Evolutionary conservation across 1,140 invertebrate genomes (phyloP), one percentile per base, ranked within the genome.

Genomic region (Battus philenor): DNA sequence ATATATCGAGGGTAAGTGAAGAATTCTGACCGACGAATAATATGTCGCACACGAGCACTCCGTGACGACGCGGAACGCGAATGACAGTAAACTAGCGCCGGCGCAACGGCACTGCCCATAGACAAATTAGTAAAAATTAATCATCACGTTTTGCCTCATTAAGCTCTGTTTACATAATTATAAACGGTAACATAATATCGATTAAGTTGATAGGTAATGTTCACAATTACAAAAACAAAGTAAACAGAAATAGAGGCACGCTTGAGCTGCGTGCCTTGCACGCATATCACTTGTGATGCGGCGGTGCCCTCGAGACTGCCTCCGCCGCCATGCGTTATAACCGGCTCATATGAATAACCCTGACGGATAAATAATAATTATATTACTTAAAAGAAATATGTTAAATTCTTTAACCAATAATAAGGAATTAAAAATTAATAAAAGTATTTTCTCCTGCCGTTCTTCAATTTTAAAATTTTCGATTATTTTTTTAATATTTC

Each of bases 61-160:
- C 51, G 50, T 57, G 54, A 61, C 54, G 55, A 68, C 71, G 64
- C 69, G 49, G 47, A 43, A 59, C 41, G 33, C 61, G 74, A 79
- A 75, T 79, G 72, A 76, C 33, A 47, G 31, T 44, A 24, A 29
- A 31, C 36, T 45, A 38, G 31, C 46, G 54, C 36, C 47, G 50
- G 39, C 41, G 44, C 43, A 30, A 31, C 39, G 36, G 26, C 17
- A 29, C 30, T 46, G 41, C 36, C 20, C 47, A 47, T 65, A 59
- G 55, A 65, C 59, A 59, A 61, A 72, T 72, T 70, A 52, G 44
- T 69, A 56, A 57, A 62, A 74, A 67, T 54, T 57, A 66, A 73
- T 59, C 48, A 44, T 27, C 44, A 52, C 47, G 52, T 2, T 41
- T 44, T 39, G 57, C 49, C 45, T 59, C 46, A 55, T 60, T 70